These are phyloP conservation scores for Harpalus rufipes DNA, from an alignment of 2,888 invertebrate species.

Conservation along the genomic window DNA sequence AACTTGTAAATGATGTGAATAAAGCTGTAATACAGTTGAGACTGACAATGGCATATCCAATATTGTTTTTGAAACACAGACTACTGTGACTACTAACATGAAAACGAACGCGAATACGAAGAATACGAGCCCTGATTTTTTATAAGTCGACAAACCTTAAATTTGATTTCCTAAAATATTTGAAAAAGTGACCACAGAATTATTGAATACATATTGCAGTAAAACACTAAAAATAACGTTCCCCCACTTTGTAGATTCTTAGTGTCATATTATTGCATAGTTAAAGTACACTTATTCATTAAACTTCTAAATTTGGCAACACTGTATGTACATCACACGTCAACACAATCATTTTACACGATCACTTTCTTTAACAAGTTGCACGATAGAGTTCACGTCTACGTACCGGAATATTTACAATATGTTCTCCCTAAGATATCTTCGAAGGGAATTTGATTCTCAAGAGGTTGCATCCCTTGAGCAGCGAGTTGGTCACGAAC, in stretches of 20 bases:
- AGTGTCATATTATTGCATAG: conserved; percentile 44
- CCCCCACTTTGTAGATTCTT: neutral
- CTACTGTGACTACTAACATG: too few species aligned
- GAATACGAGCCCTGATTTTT: too few species aligned
- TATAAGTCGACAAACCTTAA: too few species aligned
- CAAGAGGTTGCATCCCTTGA: conserved; percentile 80
- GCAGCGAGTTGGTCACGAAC: conserved; percentile 80
- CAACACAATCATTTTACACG: conserved; percentile 33
- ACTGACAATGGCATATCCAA: too few species aligned
- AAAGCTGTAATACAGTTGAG: too few species aligned
- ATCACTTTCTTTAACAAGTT: conserved; percentile 14
- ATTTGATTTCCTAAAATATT: too few species aligned
- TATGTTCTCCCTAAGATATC: conserved; percentile 81
- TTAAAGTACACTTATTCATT: conserved; percentile 62
- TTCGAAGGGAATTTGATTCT: conserved; percentile 80
- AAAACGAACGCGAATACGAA: too few species aligned
- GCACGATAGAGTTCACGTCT: conserved; percentile 20
- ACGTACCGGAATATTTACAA: conserved; percentile 78
- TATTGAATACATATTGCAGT: too few species aligned
- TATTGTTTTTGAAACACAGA: too few species aligned
- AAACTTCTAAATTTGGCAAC: conserved; percentile 59
- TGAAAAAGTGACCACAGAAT: too few species aligned
- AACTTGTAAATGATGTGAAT: too few species aligned
- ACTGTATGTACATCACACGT: conserved; percentile 52
- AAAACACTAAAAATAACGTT: neutral